Evolutionary conservation across 2,888 invertebrate genomes (phyloP), one percentile per base, ranked within the genome.

Genomic region (Isotomurus palustris): DNA sequence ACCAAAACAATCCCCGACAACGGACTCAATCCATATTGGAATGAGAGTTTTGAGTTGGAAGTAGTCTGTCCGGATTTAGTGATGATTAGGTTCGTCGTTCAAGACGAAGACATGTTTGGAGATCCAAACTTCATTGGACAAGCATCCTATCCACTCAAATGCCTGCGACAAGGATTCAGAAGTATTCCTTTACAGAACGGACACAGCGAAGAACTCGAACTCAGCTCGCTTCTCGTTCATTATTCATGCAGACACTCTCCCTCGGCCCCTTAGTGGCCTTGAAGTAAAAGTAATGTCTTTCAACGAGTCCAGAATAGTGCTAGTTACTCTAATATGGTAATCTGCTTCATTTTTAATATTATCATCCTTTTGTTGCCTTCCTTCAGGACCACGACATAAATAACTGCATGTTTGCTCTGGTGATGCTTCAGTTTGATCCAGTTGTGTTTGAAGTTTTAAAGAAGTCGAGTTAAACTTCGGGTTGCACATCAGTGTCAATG

Each of bases 41-140:
- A 90, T 73, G 91, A 93, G 73, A 79, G 81, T 10, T 88, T 88
- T 76, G 86, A 88, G 71, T 92, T 94, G 74, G 83, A 84, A 36
- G 81, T 95, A 12, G 77, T 78, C 14, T 91, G 88, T 78, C 91
- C 93, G 0, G 82, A 88, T 53, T 81, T 91, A 73, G 91, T 94
- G 0, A 76, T 95, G 47, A 77, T 92, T 47, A 81, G 94, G 35
- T 94, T 96, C 76, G 81, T 88, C 38, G 89, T 94, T 0, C 88
- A 91, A 76, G 94, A 94, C 76, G 95, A 94, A 75, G 97, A 99
- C 74, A 90, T 94, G 80, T 97, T 99, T 77, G 94, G 94, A 0
- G 96, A 96, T 72, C 88, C 86, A 12, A 94, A 94, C 78, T 94
- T 96, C 75, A 87, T 96, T 61, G 96, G 96, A 1, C 97, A 99